These are phyloP conservation scores for Strigamia transsilvanica DNA, from an alignment of 2,888 invertebrate genomes.

Conservation along the genomic window DNA sequence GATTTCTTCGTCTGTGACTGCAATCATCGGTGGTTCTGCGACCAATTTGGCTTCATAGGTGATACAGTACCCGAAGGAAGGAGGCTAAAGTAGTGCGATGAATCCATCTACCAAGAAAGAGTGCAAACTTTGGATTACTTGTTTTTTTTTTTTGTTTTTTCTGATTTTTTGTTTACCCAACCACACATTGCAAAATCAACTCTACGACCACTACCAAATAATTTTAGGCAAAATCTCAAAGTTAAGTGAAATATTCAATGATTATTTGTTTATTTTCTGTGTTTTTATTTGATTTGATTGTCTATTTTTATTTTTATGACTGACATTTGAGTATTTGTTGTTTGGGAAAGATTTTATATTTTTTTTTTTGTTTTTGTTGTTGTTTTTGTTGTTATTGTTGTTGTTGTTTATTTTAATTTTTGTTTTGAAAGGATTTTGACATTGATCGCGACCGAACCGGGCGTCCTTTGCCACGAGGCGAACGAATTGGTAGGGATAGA, in stretches of 20 bases:
- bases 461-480: slow-evolving; percentile 56
- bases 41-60: background rate
- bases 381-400: slow-evolving; percentile 57
- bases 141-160: background rate
- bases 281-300: too few relatives aligned
- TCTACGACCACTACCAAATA: background rate
- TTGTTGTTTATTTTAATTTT: background rate
- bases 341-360: slow-evolving; percentile 48
- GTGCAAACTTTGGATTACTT: background rate
- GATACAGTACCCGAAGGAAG: background rate
- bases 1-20: background rate
- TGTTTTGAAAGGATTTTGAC: slow-evolving; percentile 66
- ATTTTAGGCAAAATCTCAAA: background rate
- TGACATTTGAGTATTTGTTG: background rate
- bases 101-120: background rate
- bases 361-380: slow-evolving; percentile 56
- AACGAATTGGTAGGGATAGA: slow-evolving; percentile 60
- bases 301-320: slow-evolving; percentile 18
- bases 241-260: slow-evolving; percentile 24
- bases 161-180: background rate
- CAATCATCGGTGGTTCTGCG: background rate
- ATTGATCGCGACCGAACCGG: slow-evolving; percentile 72
- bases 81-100: background rate
- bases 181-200: too few relatives aligned
- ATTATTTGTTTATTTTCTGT: slow-evolving; percentile 12